These are phyloP conservation scores for Oxygymnocypris stewartii DNA, from an alignment of 2,113 vertebrate species.

Conservation along the genomic window DNA sequence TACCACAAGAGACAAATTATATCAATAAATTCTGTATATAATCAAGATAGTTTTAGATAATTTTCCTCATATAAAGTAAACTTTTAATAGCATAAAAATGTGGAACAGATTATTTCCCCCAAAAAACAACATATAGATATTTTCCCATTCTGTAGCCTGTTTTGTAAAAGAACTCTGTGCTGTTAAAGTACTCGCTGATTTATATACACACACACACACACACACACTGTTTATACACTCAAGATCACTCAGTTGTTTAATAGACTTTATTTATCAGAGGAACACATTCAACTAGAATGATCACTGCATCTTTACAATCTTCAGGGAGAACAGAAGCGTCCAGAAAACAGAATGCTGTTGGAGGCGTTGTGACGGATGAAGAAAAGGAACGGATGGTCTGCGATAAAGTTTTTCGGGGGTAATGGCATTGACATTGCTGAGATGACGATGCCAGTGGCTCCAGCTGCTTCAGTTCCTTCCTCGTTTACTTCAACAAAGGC, in stretches of 20 bases:
- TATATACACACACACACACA: too few relatives aligned
- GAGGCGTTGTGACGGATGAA: conserved; percentile 82
- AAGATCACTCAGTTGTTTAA: neutral
- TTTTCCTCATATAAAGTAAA: too few relatives aligned
- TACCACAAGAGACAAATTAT: too few relatives aligned
- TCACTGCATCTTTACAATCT: neutral
- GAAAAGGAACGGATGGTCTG: conserved; percentile 91
- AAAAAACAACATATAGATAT: too few relatives aligned
- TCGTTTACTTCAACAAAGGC: conserved; percentile 88
- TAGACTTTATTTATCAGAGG: neutral
- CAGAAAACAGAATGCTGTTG: conserved; percentile 79
- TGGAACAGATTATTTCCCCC: too few relatives aligned
- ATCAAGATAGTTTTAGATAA: too few relatives aligned
- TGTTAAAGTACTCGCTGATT: neutral
- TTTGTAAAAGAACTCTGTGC: too few relatives aligned
- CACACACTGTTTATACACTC: neutral
- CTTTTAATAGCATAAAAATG: too few relatives aligned
- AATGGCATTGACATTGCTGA: neutral
- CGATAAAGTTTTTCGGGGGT: conserved; percentile 70
- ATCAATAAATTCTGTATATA: too few relatives aligned
- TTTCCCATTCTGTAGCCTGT: too few relatives aligned
- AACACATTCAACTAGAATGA: neutral
- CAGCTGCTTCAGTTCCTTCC: conserved; percentile 86
- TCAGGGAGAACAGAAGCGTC: conserved; percentile 79
- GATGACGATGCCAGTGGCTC: conserved; percentile 60